Base-by-base conservation (phyloP, 2,888 invertebrate genomes). In the Linnaemya vulpina region DNA sequence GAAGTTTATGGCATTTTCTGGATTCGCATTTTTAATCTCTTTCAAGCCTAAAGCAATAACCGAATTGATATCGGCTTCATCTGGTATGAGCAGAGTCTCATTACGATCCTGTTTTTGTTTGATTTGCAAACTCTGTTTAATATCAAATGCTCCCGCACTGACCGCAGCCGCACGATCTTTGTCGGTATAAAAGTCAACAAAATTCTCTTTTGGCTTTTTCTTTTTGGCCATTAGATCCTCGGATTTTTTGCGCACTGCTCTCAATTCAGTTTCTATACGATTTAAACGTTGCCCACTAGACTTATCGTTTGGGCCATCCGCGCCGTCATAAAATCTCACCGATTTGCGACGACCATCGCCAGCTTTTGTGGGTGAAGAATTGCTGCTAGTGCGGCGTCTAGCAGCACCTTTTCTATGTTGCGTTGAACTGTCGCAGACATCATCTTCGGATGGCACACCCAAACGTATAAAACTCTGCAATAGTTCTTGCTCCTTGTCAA, bases 121-220 rank as follows among this genome's bases (percentile, higher is more conserved):
- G 88, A 96, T 93, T 89, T 95, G 96, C 86, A 97, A 92, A 46
- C 96, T 96, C 87, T 96, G 96, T 90, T 98, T 98, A 86, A 98
- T 97, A 90, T 98, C 97, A 86, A 95, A 95, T n/a, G 95, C 95
- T 0, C 92, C 92, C 3, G 92, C 94, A 89, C 97, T 96, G 17
- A 97, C 97, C 0, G 97, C 97, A 0, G 98, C 97, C 0, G 97
- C 98, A 8, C 98, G 93, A 90, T 97, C 97, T 90, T 98, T 98
- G 90, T 98, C 98, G 22, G 97, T 97, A 89, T 97, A 98, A 25
- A 96, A 92, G 89, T 97, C 97, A 88, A 97, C 97, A 60, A 92
- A 92, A 62, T 91, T 90, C 73, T 92, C 92, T 75, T 90, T 90
- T 2, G 90, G 89, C 78, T 91, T 91, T 87, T 91, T 91, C 73